Percentiles rank a stretch among this genome's conserved stretches.
Conservation (phyloP, 2,797 vertebrate species). For the Muraenolepis orangiensis region DNA sequence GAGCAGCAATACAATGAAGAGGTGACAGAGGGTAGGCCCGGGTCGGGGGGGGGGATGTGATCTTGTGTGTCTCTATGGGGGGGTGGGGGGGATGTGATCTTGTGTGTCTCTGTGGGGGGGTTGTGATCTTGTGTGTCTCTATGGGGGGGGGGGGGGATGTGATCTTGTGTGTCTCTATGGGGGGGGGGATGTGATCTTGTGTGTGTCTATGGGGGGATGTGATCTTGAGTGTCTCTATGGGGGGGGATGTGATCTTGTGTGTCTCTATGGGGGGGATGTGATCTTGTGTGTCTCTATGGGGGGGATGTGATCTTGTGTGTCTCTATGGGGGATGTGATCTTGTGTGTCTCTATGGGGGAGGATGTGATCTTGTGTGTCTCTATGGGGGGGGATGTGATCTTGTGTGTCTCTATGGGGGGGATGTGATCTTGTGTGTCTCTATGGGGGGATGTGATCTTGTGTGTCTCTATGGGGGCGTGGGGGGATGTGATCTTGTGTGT, state of each 20-base stretch:
- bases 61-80: not conserved
- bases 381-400: not conserved
- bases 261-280: not conserved
- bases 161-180: not conserved
- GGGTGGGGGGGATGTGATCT: conserved; percentile 1
- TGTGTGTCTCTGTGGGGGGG: conserved; percentile 4
- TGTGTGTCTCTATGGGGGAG: not conserved
- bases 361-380: too few species aligned
- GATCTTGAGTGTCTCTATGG: not conserved
- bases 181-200: too few species aligned
- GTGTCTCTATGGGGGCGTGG: too few species aligned
- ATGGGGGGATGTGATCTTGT: conserved; percentile 1
- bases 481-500: not conserved
- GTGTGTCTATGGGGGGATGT: too few species aligned
- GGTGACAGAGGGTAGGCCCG: not conserved
- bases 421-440: not conserved
- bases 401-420: conserved; percentile 4
- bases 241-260: not conserved
- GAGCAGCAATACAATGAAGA: not conserved
- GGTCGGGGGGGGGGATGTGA: conserved; percentile 1
- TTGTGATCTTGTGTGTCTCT: not conserved
- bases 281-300: too few species aligned
- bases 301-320: conserved; percentile 2
- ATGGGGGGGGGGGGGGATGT: conserved; percentile 3
- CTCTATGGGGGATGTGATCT: not conserved